Base-by-base conservation (phyloP, 2,797 vertebrate genomes). In the Cygnus olor region DNA sequence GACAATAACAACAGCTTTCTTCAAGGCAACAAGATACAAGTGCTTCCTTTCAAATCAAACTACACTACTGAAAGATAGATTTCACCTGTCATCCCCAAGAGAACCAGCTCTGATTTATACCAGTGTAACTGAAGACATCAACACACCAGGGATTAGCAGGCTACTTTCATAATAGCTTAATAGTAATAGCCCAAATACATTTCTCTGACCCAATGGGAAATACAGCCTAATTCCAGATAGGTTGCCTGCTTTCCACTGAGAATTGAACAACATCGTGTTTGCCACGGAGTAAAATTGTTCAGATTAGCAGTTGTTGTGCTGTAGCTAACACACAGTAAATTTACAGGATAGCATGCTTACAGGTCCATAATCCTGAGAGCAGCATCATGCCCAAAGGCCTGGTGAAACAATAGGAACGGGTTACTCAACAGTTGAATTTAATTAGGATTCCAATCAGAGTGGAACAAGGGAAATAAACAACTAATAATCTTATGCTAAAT, bases 111-210 rank as follows among this genome's bases (percentile, higher is more conserved):
- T 60, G 30, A 28, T 74, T 82, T 72, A 78, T 47, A 53, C 8
- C 0, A 0, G 5, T 19, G 20, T 4, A 66, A 28, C 42, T 2
- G n/a, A 53, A 71, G 44, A 44, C 19, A 49, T 45, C 3, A 13
- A 13, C 34, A 24, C 11, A 5, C 16, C 1, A 2, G 60, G 32
- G 60, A 64, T 58, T 40, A 66, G 47, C 34, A 63, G 86, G 9
- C 11, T 42, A 4, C 57, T 66, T 78, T 42, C 27, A 38, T 51
- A 53, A 6, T 32, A 60, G 57, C 20, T 56, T 15, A 36, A 53
- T 30, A 22, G 14, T 32, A 44, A 80, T 30, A 42, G 40, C 32
- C 64, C 30, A n/a, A 42, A 69, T 22, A 20, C 3, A 22, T 27
- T 4, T 70, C 30, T 82, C 11, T 63, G 56, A 24, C 42, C 53